Base-by-base conservation (phyloP, 2,113 vertebrate species). In the Addax nasomaculatus region DNA sequence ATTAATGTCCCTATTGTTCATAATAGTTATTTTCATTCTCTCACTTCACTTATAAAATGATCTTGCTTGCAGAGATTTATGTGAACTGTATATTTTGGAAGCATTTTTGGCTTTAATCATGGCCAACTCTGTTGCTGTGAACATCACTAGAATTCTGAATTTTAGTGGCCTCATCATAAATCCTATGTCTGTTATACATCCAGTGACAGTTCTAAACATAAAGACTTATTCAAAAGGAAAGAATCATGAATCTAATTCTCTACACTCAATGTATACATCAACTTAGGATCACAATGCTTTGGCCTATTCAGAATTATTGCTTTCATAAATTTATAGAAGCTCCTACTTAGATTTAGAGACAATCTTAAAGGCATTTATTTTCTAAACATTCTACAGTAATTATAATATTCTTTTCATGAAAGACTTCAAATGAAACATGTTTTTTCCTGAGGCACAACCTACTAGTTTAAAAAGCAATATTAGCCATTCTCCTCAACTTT, bases 131-230 rank as follows among this genome's bases (percentile, higher is more conserved):
- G 49, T 90, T 95, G 49, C 85, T 93, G 67, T 53, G 83, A 96
- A 96, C n/a, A 89, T 43, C 27, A 17, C 16, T 58, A 93, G 89
- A 95, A 96, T n/a, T 84, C 49, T 95, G 57, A 97, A 79, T 92
- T 91, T 92, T 96, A 79, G 83, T 95, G 86, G 91, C 89, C 60
- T 93, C 83, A 91, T 96, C 81, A 93, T 95, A 96, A 96, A 96
- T 95, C 70, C 36, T 91, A 43, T n/a, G 14, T 90, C 58, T 93
- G 80, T 94, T 95, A 78, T 79, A 86, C 29, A 96, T 47, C 49
- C 51, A 95, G 36, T 89, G 62, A 89, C 3, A 8, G 33, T 79
- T 73, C 85, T 84, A 96, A 97, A 97, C 93, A 62, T 89, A 53
- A 86, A 97, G 21, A 7, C 11, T 70, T 47, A 93, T 70, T 97